phyloP scores from a whole-genome alignment of 2,888 invertebrate genomes.

The Calliopum simillimum region DNA sequence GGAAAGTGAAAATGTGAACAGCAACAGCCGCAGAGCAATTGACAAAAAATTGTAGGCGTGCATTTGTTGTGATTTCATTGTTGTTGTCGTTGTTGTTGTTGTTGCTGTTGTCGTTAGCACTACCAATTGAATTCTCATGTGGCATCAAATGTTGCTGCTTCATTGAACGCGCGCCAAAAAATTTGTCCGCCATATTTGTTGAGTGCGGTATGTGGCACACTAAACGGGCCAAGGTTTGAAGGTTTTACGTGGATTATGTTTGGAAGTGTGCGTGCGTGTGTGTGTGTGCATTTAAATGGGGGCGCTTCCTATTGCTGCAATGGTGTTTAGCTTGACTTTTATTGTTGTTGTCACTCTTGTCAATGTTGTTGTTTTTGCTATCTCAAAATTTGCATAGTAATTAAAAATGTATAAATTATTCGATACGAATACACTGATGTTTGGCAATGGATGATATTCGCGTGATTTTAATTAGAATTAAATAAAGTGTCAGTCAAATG shows the following conservation, averaged over 20 bases:
- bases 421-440: neutral
- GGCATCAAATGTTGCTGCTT: slow-evolving; percentile 33
- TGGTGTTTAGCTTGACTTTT: no score
- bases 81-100: no score
- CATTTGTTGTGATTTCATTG: slow-evolving; percentile 7
- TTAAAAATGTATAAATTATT: slow-evolving; percentile 26
- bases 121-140: neutral
- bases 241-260: neutral
- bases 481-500: slow-evolving; percentile 33
- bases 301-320: neutral
- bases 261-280: no score
- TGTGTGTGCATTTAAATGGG: no score
- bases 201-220: no score
- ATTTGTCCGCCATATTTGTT: neutral
- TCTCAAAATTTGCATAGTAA: slow-evolving; percentile 27
- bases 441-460: neutral
- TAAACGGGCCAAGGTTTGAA: neutral
- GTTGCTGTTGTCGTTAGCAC: neutral
- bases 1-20: slow-evolving; percentile 4
- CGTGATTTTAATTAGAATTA: slow-evolving; percentile 16
- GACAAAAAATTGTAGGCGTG: slow-evolving; percentile 12
- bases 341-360: no score
- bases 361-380: no score
- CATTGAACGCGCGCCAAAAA: slow-evolving; percentile 25
- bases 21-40: slow-evolving; percentile 35